These are phyloP conservation scores for Pammene fasciana DNA, from an alignment of 2,888 invertebrate species.

Conservation along the genomic window DNA sequence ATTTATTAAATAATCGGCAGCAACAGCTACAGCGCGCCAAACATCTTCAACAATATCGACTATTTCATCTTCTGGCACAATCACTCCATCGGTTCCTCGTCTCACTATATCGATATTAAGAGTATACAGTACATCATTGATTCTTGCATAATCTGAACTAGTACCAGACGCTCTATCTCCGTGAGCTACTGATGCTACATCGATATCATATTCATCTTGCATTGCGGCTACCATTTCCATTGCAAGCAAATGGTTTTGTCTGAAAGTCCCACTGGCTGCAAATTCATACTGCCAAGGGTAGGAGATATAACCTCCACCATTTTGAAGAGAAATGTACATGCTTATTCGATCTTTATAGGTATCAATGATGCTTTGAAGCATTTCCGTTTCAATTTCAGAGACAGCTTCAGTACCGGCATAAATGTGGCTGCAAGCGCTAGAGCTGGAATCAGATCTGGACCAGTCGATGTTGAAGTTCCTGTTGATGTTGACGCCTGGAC, in stretches of 20 bases:
- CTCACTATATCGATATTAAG: constrained; percentile 65
- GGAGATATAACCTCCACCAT: constrained; percentile 86
- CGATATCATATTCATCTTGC: constrained; percentile 56
- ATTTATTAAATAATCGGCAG: constrained; percentile 52
- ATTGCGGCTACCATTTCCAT: constrained; percentile 60
- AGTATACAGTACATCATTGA: constrained; percentile 57
- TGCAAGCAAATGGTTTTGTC: constrained; percentile 62
- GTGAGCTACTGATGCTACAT: constrained; percentile 59
- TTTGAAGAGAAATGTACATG: constrained; percentile 89
- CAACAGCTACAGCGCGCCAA: constrained; percentile 64
- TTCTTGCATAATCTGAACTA: constrained; percentile 64
- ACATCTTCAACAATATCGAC: constrained; percentile 59
- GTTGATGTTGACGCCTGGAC: constrained; percentile 89
- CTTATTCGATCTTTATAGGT: constrained; percentile 73
- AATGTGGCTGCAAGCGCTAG: constrained; percentile 84
- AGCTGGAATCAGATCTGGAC: constrained; percentile 84
- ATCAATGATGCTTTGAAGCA: constrained; percentile 82
- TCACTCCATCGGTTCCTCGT: constrained; percentile 55
- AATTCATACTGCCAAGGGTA: constrained; percentile 87
- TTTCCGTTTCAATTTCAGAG: constrained; percentile 86
- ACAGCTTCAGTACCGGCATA: constrained; percentile 85
- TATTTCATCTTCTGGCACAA: constrained; percentile 64
- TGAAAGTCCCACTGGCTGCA: constrained; percentile 69
- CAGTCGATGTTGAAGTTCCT: constrained; percentile 89
- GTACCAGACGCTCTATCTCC: constrained; percentile 71